Conservation (phyloP, 2,797 vertebrate genomes). For the Acrossocheilus fasciatus region DNA sequence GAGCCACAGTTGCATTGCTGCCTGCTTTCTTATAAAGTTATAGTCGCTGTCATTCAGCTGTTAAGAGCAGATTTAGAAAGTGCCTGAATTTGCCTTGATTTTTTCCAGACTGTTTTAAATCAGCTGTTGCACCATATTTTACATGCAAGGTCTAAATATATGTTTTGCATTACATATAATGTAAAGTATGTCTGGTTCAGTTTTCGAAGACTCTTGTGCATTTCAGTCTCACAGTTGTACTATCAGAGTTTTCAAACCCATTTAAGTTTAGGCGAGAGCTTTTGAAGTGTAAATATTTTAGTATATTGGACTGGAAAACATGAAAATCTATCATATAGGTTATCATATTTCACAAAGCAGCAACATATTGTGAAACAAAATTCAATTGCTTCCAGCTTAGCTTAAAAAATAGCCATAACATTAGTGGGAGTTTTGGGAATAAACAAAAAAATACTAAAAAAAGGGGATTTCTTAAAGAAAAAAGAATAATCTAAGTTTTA, state of each 20-base stretch:
- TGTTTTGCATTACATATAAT: conserved; percentile 4
- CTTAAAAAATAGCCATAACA: background rate
- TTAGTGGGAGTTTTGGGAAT: background rate
- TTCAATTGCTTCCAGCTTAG: conserved; percentile 18
- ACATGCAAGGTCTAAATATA: background rate
- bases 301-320: background rate
- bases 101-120: conserved; percentile 39
- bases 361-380: conserved; percentile 1
- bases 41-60: background rate
- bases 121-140: background rate
- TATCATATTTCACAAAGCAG: conserved; percentile 13
- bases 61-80: conserved; percentile 27
- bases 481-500: background rate
- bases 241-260: background rate
- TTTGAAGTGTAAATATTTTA: background rate
- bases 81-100: conserved; percentile 2
- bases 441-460: background rate
- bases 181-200: background rate
- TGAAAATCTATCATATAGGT: background rate
- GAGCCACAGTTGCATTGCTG: background rate
- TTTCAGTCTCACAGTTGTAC: background rate
- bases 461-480: background rate
- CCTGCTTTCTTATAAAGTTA: background rate
- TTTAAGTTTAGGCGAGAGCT: background rate
- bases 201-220: background rate